Conservation (phyloP, 2,113 vertebrate species). For the Platichthys flesus region DNA sequence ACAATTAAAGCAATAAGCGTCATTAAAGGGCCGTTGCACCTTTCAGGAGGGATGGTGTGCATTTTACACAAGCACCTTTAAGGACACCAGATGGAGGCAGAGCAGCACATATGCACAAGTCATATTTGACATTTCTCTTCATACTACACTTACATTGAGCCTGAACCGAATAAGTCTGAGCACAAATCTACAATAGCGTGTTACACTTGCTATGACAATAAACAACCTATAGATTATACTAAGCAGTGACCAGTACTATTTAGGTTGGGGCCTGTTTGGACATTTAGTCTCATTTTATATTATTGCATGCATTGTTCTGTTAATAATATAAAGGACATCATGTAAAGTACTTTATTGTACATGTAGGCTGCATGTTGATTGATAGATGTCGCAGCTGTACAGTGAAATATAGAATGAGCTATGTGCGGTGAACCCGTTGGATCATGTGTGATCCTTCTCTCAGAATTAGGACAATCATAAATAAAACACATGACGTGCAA, state of each 20-base stretch:
- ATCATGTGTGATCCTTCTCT: background rate
- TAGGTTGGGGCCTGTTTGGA: background rate
- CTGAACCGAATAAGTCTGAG: no score
- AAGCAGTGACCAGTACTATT: background rate
- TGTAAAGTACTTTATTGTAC: no score
- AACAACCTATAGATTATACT: background rate
- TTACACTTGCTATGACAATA: background rate
- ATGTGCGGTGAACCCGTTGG: background rate
- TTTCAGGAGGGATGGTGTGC: no score
- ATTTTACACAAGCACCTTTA: background rate
- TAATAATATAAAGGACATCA: no score
- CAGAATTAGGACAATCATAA: conserved; percentile 45
- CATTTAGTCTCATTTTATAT: no score
- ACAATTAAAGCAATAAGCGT: no score
- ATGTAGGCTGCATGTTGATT: no score
- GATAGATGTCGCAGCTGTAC: no score
- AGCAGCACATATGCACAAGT: background rate
- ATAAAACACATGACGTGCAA: conserved; percentile 23
- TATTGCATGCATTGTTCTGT: background rate
- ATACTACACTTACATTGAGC: background rate
- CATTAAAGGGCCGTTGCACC: no score
- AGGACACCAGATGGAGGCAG: conserved; percentile 54
- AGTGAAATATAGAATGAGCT: no score
- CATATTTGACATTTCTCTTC: background rate
- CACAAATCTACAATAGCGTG: background rate